phyloP scores from a whole-genome alignment of 2,888 invertebrate genomes.

The Neoitamus cyanurus region DNA sequence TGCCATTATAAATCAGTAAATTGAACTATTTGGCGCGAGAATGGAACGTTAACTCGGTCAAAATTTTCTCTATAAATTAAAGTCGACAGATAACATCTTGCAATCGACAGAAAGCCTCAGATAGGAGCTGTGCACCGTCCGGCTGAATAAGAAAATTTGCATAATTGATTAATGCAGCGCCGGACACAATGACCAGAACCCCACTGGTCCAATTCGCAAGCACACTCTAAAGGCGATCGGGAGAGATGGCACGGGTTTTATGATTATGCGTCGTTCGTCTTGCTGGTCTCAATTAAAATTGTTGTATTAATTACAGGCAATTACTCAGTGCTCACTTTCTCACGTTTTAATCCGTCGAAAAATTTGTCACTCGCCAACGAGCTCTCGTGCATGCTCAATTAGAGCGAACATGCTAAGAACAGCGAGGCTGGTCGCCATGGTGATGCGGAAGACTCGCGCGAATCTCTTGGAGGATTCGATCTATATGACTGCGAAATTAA shows the following conservation, averaged over 20 bases:
- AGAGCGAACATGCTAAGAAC: neutral
- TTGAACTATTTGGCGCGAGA: neutral
- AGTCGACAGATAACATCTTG: neutral
- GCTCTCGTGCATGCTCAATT: neutral
- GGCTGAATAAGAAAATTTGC: neutral
- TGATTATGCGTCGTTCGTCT: constrained; percentile 27
- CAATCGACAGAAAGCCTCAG: neutral
- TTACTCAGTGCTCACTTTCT: constrained; percentile 50
- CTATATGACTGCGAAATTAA: neutral
- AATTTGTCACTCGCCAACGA: neutral
- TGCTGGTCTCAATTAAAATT: constrained; percentile 47
- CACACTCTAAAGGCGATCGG: neutral
- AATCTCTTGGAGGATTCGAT: neutral
- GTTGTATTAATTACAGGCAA: constrained; percentile 50
- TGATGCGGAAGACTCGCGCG: neutral
- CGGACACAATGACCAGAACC: neutral
- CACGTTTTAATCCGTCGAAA: constrained; percentile 46
- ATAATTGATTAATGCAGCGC: constrained; percentile 5
- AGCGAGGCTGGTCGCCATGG: neutral
- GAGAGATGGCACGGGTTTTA: neutral
- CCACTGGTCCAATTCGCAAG: neutral
- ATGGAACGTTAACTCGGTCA: neutral
- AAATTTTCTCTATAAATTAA: neutral
- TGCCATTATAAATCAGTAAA: neutral
- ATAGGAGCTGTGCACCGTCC: neutral